Base-by-base conservation (phyloP, 2,113 vertebrate genomes). In the Proteles cristata region DNA sequence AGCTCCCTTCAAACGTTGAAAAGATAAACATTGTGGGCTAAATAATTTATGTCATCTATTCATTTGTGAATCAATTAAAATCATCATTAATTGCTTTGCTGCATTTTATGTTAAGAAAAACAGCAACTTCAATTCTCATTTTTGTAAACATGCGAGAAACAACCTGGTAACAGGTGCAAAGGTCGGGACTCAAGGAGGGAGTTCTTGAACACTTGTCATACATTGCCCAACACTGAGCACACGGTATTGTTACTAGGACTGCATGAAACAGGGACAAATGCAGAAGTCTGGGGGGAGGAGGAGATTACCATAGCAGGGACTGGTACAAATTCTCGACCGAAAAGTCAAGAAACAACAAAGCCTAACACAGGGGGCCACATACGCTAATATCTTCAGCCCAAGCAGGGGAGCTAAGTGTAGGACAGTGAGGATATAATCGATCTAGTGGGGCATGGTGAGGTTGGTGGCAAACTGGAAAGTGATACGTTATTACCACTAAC, bases 41-140 rank as follows among this genome's bases (percentile, higher is more conserved):
- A 92, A 95, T 85, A 96, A 95, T 79, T 96, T 88, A 85, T 94
- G 95, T 82, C 77, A 92, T 53, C 65, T 39, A 43, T 92, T 97
- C 93, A 95, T 80, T 92, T 95, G 95, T 92, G 77, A 94, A 88
- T 87, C 84, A 48, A 16, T 96, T 84, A 76, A 95, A 97, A 97
- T 94, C 39, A 82, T 48, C n/a, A 48, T 92, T 19, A 55, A 90
- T 94, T 88, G 25, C 80, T 92, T 73, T 53, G 23, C 53, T 84
- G 31, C 25, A 12, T 96, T 87, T 92, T 48, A 74, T 74, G 76
- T 97, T 94, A 92, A 94, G 92, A 94, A 94, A 87, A 97, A 45
- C 11, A 33, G 65, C 74, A 83, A 68, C 43, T 19, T 77, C 28
- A 5, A 43, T 91, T 79, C 63, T 96, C 79, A 19, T 73, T 65